Evolutionary conservation across 2,797 vertebrate genomes (phyloP), one percentile per base, ranked within the genome.

Genomic region (Melopsittacus undulatus): DNA sequence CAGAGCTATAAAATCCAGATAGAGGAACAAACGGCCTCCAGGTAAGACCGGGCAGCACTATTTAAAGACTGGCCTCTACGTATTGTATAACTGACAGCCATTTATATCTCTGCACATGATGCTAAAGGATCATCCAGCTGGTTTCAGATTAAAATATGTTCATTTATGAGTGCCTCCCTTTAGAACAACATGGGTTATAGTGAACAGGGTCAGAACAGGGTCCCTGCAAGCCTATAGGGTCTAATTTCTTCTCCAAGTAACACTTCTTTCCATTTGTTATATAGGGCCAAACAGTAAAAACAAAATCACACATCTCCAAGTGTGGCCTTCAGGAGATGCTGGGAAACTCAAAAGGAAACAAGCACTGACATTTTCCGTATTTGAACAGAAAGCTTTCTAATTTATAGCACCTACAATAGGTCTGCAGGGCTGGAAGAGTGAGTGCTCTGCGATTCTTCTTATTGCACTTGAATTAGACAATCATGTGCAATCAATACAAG

Each of bases 391-490:
- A 73, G 69, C 66, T 80, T 77, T 90, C 49, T 87, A 43, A 93
- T 95, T 95, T 87, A 36, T 27, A 81, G 36, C 19, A 79, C 46
- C 86, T 90, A 66, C 88, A 92, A 59, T 1, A 86, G 56, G 68
- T 38, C 80, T 42, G 80, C 38, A 32, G 27, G 17, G 90, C 83
- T 87, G n/a, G 26, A 83, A 80, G 90, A 89, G 24, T 0, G 3
- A 89, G 61, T 27, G 77, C 77, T 89, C 91, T 85, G 77, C 90
- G 93, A 72, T 87, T 72, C 76, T 79, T 89, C 89, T 94, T 74
- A 92, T 22, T 92, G 93, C n/a, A 2, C 86, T 96, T 83, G 91
- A 96, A 95, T 96, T 96, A 97, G 90, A 92, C 90, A 92, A 74
- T 94, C 90, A 92, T 74, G 54, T 70, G 81, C 83, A 95, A 96